Percentiles rank a stretch among this genome's conserved stretches.
Evolutionary conservation across 2,888 invertebrate species (phyloP).

Genomic region (Cataglyphis cursor): DNA sequence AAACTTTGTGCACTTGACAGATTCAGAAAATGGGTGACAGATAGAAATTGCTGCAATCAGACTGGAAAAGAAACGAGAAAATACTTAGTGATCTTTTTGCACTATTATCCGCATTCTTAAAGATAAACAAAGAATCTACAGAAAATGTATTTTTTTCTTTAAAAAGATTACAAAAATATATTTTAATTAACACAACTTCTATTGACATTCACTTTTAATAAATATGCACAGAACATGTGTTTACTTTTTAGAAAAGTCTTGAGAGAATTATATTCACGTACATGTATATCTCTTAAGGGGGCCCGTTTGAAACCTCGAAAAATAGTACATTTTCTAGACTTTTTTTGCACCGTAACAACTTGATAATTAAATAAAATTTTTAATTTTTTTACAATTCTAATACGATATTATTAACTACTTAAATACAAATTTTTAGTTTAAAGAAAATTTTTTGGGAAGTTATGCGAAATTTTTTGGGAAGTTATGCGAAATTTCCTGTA

Average conservation of each 20-base stretch:
- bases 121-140: background rate
- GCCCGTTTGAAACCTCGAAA: too few relatives aligned
- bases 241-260: background rate
- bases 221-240: background rate
- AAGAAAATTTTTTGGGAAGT: too few relatives aligned
- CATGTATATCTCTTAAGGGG: background rate
- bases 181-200: slow-evolving; percentile 12
- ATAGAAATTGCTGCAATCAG: background rate
- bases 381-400: too few relatives aligned
- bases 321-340: too few relatives aligned
- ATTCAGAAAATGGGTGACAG: slow-evolving; percentile 1
- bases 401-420: too few relatives aligned
- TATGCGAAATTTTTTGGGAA: too few relatives aligned
- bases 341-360: too few relatives aligned
- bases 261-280: background rate
- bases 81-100: background rate
- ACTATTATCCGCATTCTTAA: background rate
- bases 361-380: too few relatives aligned
- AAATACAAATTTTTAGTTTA: too few relatives aligned
- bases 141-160: background rate
- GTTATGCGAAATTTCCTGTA: too few relatives aligned
- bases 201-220: background rate
- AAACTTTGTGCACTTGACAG: slow-evolving; percentile 31
- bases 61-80: background rate
- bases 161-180: background rate